Base-by-base conservation (phyloP, 1,140 invertebrate species). In the Metopolophium dirhodum region DNA sequence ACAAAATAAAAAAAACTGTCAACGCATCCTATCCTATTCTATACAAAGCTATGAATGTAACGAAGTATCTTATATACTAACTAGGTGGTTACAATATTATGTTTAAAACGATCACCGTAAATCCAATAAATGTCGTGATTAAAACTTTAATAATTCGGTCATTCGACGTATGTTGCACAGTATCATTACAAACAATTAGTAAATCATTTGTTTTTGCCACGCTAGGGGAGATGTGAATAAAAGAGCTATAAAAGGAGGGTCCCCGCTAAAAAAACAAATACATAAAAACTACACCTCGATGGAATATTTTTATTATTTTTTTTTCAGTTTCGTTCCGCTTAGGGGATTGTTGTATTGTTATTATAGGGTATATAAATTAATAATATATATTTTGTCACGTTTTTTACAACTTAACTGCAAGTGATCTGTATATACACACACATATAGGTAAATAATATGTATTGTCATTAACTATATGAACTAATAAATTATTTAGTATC, bases 231-330 rank as follows among this genome's bases (percentile, higher is more conserved):
- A 89, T 49, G 87, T 7, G 87, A 89, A 89, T 89, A 89, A 57
- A 89, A 89, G n/a, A 57, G 87, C 87, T 89, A 89, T 89, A 89
- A 89, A 89, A 89, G 47, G 37, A 89, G 87, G 87, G 87, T 57
- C 14, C 47, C 11, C 22, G 49, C 35, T 37, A 35, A 26, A 89
- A 18, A 9, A 54, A 51, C 35, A 51, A 89, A 89, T 89, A 51
- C 49, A 89, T 89, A 89, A 57, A 89, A 89, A 88, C 87, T 88
- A 35, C 87, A 88, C 49, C 49, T 88, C 51, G 51, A 37, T 37
- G 18, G 35, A 54, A 89, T 37, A 57, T 30, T 51, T 51, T 87
- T 86, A 9, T 87, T 88, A 54, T 88, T 88, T 47, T 88, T 86
- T 87, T 88, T 88, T 35, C n/a, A 37, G n/a, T 89, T 89, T 89